These are phyloP conservation scores for Nyctereutes procyonoides DNA, from an alignment of 2,113 vertebrate species.

Conservation along the genomic window DNA sequence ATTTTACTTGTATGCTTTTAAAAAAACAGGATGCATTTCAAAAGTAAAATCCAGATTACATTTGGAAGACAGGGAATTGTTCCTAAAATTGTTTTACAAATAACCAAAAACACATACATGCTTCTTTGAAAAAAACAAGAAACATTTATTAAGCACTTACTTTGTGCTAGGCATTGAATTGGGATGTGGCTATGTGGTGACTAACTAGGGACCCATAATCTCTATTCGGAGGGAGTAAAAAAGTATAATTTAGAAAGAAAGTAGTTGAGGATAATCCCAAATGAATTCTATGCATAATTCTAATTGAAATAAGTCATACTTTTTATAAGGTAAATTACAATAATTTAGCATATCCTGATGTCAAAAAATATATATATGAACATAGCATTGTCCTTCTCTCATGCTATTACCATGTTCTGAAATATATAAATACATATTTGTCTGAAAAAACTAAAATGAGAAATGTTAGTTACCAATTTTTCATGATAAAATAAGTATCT, in stretches of 20 bases:
- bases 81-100: background rate
- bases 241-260: background rate
- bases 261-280: background rate
- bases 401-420: background rate
- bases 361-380: conserved; percentile 9
- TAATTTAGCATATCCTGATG: background rate
- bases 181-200: background rate
- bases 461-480: background rate
- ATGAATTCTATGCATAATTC: background rate
- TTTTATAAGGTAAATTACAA: background rate
- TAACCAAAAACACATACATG: conserved; percentile 1
- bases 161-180: background rate
- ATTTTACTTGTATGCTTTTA: background rate
- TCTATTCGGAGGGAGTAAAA: background rate
- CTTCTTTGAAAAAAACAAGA: conserved; percentile 49
- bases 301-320: conserved; percentile 16
- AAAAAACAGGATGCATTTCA: conserved; percentile 37
- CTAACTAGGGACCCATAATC: background rate
- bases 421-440: background rate
- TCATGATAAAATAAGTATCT: conserved; percentile 26
- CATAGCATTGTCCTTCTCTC: background rate
- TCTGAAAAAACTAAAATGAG: background rate
- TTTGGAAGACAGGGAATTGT: background rate
- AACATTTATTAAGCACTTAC: background rate
- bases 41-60: conserved; percentile 48